Base-by-base conservation (phyloP, 1,140 invertebrate species). In the Danaus plexippus region DNA sequence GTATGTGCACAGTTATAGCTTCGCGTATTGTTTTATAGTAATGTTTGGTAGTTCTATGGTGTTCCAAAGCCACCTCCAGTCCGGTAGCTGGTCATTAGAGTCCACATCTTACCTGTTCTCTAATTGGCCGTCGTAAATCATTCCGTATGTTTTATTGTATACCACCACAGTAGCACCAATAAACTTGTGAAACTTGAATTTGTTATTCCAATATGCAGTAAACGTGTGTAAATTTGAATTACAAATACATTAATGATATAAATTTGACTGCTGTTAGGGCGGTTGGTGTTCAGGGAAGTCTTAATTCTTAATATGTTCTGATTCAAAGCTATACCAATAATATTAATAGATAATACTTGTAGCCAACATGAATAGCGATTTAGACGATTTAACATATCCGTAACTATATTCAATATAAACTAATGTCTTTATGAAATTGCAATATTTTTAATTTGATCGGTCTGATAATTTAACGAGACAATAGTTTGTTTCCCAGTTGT, bases 61-160 rank as follows among this genome's bases (percentile, higher is more conserved):
- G 22, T 32, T 32, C 22, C 22, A 32, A 32, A 32, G 4, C 22
- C 22, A 32, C 22, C 22, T 32, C 7, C 22, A 32, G 22, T 32
- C 66, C 77, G 59, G 77, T 83, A 80, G 77, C 77, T 60, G 69
- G 54, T 80, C 76, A 80, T 80, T 80, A 83, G 73, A 55, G 61
- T 54, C 54, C 58, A 68, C 67, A 72, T 80, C 80, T 77, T 78
- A 77, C 75, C 68, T 76, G 73, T 78, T 63, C 58, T 68, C 73
- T 75, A 83, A 83, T 81, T 83, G 78, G 75, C 57, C 55, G 18
- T 61, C 63, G 67, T 80, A 81, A 80, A 83, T 83, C 77, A 80
- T 66, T 62, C 63, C 57, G 69, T 73, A 67, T 71, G 69, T 68
- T 80, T 79, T 83, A 80, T 77, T 70, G 66, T 70, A 32, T 32